A percentile compares a stretch with the other conserved stretches of the same genome.
These are phyloP conservation scores for Campaea margaritaria DNA, from an alignment of 2,888 invertebrate species.

Conservation along the genomic window DNA sequence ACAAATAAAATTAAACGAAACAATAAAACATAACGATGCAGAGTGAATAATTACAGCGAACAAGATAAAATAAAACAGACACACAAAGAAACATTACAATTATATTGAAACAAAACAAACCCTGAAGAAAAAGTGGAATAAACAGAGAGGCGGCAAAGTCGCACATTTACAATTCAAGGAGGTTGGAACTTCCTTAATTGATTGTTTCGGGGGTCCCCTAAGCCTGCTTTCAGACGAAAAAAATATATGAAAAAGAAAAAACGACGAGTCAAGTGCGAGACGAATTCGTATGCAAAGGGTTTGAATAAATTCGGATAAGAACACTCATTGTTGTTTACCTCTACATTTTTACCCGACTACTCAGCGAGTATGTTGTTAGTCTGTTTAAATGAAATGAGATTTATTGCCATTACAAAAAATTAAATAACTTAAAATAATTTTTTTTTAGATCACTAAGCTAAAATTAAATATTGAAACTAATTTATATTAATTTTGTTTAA, in stretches of 20 bases:
- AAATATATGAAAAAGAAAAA: conserved; percentile 49
- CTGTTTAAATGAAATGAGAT: too few relatives aligned
- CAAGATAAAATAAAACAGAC: conserved; percentile 33
- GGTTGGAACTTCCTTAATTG: conserved; percentile 76
- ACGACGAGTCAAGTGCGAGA: conserved; percentile 38
- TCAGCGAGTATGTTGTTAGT: too few relatives aligned
- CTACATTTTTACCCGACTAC: not conserved
- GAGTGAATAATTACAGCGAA: conserved; percentile 35
- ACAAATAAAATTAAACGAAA: conserved; percentile 9
- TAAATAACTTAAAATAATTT: too few relatives aligned
- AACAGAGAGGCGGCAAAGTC: conserved; percentile 53
- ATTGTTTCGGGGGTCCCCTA: conserved; percentile 72
- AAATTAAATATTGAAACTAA: too few relatives aligned
- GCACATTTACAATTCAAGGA: conserved; percentile 77
- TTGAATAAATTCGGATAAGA: conserved; percentile 22
- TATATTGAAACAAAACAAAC: conserved; percentile 51
- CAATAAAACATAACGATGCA: conserved; percentile 29
- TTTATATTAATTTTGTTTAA: too few relatives aligned
- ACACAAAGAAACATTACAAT: conserved; percentile 50
- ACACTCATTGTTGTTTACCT: conserved; percentile 3
- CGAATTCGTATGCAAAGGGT: conserved; percentile 35
- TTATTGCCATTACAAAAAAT: too few relatives aligned
- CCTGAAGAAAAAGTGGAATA: conserved; percentile 46
- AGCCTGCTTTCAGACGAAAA: conserved; percentile 66
- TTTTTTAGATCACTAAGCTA: too few relatives aligned